Base-by-base conservation (phyloP, 37 sponge, comb jelly and placozoan genomes). In the Dysidea cf. avara region DNA sequence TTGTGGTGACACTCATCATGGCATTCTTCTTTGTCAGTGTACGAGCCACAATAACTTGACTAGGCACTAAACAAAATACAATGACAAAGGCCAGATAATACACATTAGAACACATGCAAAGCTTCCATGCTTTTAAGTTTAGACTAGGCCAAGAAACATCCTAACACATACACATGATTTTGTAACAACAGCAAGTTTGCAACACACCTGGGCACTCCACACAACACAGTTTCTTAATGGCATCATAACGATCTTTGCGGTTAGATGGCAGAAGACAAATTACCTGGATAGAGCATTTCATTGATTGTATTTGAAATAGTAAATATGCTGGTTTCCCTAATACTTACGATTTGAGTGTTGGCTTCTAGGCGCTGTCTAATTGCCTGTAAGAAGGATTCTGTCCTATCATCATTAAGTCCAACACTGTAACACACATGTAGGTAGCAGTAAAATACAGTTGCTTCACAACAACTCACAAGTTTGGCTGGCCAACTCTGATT, bases 151-250 rank as follows among this genome's bases (percentile, higher is more conserved):
- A 6, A 22, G 7, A 22, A 6, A 22, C 25, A 56, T 12, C 5
- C 58, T 14, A 6, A 56, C 58, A 56, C 29, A 56, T 12, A 56
- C 58, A 56, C 25, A 56, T 14, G 29, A 56, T 26, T 7, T 49
- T n/a, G n/a, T n/a, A n/a, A n/a, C 13, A 49, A 49, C 52, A 28
- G 11, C 11, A n/a, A n/a, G n/a, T n/a, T n/a, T 14, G 40, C 2
- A n/a, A 0, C 73, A 43, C 43, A 88, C 88, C 83, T 65, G 92
- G 87, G 16, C 59, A 18, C 53, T 87, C 88, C 24, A 85, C 72
- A 52, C 94, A 97, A 65, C 94, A 93, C 24, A 90, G 50, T 69
- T 93, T 93, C 86, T 97, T 97, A 71, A 97, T 87, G 58, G 97
- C 89, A 73, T 88, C 86, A 79, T 97, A 97, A 28, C 94, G 78